Conservation (phyloP, 2,113 vertebrate species). For the Deroptyus accipitrinus region DNA sequence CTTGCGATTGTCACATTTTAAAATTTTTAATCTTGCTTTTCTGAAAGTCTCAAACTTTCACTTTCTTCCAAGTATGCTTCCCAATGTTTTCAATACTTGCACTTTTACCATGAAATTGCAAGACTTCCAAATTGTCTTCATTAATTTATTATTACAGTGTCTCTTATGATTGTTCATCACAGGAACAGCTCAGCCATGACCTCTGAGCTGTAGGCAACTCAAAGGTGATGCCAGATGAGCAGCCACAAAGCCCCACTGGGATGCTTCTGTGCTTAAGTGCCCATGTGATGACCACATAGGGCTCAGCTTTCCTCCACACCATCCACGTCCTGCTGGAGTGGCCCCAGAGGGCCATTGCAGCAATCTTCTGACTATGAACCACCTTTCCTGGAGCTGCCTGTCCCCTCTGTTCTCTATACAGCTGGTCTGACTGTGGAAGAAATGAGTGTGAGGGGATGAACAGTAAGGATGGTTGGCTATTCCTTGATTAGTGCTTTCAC, state of each 20-base stretch:
- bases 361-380: not conserved
- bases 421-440: not conserved
- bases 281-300: accelerated
- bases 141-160: not conserved
- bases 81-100: not conserved
- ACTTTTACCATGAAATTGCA: not conserved
- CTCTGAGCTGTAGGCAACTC: not conserved
- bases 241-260: not conserved
- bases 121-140: not conserved
- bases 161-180: not conserved
- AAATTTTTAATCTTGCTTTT: not conserved
- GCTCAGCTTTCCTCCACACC: not conserved
- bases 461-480: not conserved
- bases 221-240: not conserved
- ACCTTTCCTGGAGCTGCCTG: not conserved
- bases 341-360: not conserved
- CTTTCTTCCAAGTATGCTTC: not conserved
- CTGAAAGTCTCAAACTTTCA: not conserved
- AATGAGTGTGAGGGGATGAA: not conserved
- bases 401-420: not conserved
- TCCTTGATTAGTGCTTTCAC: not conserved
- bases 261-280: accelerated
- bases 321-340: accelerated
- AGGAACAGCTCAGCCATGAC: not conserved
- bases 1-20: not conserved